These are phyloP conservation scores for Haemorhous mexicanus DNA, from an alignment of 2,113 vertebrate species.

Conservation along the genomic window DNA sequence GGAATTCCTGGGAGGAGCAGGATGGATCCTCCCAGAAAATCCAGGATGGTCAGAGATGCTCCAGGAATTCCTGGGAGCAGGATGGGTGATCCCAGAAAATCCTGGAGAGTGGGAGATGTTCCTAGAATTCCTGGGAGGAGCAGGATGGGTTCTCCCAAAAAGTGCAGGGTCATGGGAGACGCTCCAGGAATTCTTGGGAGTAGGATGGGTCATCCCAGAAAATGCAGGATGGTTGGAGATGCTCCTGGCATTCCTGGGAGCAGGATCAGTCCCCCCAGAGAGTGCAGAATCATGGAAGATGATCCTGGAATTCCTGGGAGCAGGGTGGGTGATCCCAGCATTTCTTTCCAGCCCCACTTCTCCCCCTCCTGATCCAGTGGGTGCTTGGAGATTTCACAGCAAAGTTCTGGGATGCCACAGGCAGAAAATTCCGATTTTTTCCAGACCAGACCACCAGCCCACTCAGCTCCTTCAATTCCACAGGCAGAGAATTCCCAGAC, in stretches of 20 bases:
- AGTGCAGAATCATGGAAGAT: no score
- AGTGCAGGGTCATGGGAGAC: no score
- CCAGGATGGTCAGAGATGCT: neutral
- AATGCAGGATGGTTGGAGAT: rapidly evolving
- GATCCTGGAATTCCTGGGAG: no score
- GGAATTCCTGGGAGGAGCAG: no score
- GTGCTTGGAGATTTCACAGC: neutral
- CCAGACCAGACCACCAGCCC: neutral
- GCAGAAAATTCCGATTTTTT: neutral
- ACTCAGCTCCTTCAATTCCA: neutral
- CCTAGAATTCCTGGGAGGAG: neutral
- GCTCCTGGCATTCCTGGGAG: neutral
- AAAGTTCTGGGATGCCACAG: neutral
- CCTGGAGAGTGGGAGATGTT: neutral
- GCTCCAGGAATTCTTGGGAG: neutral
- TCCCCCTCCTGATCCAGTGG: neutral
- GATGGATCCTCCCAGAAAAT: neutral
- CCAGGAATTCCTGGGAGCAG: neutral
- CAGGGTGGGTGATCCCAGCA: rapidly evolving
- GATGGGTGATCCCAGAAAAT: neutral
- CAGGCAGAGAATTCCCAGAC: neutral
- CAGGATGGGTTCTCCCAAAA: no score
- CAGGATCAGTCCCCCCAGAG: no score
- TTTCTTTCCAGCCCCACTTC: neutral
- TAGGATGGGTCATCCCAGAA: neutral